phyloP scores from a whole-genome alignment of 2,888 invertebrate genomes.

The Bimastos eiseni region DNA sequence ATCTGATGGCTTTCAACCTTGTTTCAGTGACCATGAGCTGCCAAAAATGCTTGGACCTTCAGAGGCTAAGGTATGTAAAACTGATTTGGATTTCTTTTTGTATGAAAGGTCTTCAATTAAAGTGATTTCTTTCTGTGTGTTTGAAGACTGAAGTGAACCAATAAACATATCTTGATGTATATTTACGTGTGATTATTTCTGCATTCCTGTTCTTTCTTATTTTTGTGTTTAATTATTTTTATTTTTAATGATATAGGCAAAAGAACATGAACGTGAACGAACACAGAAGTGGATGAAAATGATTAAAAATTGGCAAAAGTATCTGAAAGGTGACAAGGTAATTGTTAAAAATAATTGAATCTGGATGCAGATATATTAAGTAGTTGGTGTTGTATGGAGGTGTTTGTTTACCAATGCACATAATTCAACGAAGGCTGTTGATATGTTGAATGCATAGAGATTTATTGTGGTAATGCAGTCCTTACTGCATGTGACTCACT shows the following conservation, averaged over 20 bases:
- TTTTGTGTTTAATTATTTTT: neutral
- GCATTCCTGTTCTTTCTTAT: neutral
- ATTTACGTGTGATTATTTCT: neutral
- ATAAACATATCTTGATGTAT: neutral
- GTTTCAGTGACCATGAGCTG: slow-evolving; percentile 34
- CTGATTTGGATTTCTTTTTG: neutral
- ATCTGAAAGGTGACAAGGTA: slow-evolving; percentile 60
- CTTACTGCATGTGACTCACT: neutral
- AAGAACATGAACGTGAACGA: slow-evolving; percentile 77
- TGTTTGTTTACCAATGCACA: neutral
- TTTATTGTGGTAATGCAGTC: neutral
- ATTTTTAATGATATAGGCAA: slow-evolving; percentile 13
- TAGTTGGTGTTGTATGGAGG: no score
- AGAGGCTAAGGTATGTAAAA: slow-evolving; percentile 30
- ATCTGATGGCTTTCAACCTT: neutral
- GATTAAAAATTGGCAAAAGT: slow-evolving; percentile 81
- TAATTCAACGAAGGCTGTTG: neutral
- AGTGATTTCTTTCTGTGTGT: neutral
- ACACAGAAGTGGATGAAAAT: slow-evolving; percentile 97
- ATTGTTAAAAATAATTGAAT: neutral
- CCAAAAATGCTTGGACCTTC: slow-evolving; percentile 15
- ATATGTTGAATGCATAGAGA: neutral
- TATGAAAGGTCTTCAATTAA: neutral
- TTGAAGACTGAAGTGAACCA: neutral
- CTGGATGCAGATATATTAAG: neutral